Evolutionary conservation across 2,888 invertebrate genomes (phyloP), one percentile per base, ranked within the genome.

Genomic region (Iphiclides podalirius): DNA sequence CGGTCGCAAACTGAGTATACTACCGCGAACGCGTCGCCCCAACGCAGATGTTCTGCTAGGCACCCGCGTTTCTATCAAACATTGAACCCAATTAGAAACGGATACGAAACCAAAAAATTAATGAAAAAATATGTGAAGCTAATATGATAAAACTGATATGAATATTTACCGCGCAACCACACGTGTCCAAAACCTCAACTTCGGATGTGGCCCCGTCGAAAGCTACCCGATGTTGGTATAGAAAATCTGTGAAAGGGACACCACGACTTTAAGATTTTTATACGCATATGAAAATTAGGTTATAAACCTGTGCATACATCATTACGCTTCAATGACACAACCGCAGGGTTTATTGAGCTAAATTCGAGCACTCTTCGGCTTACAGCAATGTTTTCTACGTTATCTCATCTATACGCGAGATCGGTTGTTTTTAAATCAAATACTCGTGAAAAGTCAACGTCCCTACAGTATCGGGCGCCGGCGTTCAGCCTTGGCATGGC

Each of bases 11-110:
- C 94, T 36, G 94, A 94, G 82, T 95, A 95, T 40, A 95, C 94
- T 57, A 95, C 91, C 20, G 95, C 93, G 73, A 94, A 95, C 0
- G 95, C 94, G 67, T 95, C 95, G 17, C 95, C 95, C 95, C 95
- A 95, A 64, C 94, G 90, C 54, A 94, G 90, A 74, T 94, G 94
- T 65, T 94, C 94, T 60, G 93, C 92, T 44, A 94, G 78, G 66
- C 94, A 94, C 43, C 94, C 94, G 61, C 92, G 92, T 81, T 92
- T 92, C 94, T 93, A 52, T 74, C 61, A n/a, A n/a, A n/a, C n/a
- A n/a, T n/a, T n/a, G n/a, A n/a, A n/a, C n/a, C n/a, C n/a, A n/a
- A n/a, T n/a, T n/a, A n/a, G n/a, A n/a, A n/a, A n/a, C n/a, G n/a
- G n/a, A n/a, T n/a, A n/a, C n/a, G n/a, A n/a, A n/a, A n/a, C n/a